Evolutionary conservation across 2,113 vertebrate species (phyloP), one percentile per base, ranked within the genome.

Genomic region (Buteo buteo): DNA sequence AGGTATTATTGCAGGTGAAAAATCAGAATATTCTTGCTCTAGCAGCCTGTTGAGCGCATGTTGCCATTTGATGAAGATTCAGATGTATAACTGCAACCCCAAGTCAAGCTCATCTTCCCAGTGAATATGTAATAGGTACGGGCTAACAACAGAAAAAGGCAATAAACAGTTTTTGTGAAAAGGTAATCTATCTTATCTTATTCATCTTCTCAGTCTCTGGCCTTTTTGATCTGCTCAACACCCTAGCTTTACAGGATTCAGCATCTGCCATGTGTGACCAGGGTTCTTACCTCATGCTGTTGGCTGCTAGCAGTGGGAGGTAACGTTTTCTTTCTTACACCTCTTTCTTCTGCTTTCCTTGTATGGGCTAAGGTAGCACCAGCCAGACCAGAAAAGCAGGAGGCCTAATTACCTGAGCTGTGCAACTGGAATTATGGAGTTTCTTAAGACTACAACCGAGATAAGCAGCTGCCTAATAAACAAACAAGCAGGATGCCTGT

Each of bases 251-350:
- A 61, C 22, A 82, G 44, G 38, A 58, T 66, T 82, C 70, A 69
- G 21, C 3, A 25, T 2, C 50, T 4, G 1, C 80, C 0, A 0
- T 4, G 19, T 11, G 15, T 5, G 26, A 57, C 22, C 18, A 12
- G 6, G 17, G 16, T 24, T 74, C 44, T 82, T 29, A 26, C 7
- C 21, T 80, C 45, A 13, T 3, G 9, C 5, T 19, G 3, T 49
- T 82, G 66, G 61, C 40, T 54, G 58, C 24, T 73, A 31, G 11
- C 28, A 26, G 11, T 4, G 7, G 9, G 25, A 61, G 9, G 9
- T 31, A 61, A 52, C 2, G 0, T 59, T 77, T 77, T 50, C 55
- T 38, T 82, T 76, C 52, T 62, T 44, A 32, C 7, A 45, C 7
- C 11, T 78, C 36, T 64, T 59, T 67, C 18, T 80, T 67, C 80